Evolutionary conservation across 2,888 invertebrate species (phyloP), one percentile per base, ranked within the genome.

Genomic region (Drosophila ustulata): DNA sequence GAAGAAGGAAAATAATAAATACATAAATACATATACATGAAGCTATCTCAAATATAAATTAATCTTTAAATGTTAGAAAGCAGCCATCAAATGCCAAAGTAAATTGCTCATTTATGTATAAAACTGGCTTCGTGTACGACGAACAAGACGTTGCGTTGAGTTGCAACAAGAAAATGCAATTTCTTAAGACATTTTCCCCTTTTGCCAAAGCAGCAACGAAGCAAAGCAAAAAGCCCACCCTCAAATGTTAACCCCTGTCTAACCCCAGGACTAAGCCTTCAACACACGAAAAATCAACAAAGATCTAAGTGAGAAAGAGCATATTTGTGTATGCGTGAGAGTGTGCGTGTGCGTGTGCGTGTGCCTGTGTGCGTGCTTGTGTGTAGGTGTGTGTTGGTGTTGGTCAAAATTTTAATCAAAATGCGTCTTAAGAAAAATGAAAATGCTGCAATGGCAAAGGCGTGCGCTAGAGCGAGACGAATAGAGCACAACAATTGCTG

Each of bases 361-460:
- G 8, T 7, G 32, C n/a, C n/a, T n/a, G n/a, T 59, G 37, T 13
- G 45, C 18, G n/a, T 41, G 18, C 9, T 32, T 32, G 8, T 7
- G 32, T 43, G 46, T 49, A 18, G 18, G 18, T 18, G 26, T 43
- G 43, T 56, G 26, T 23, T 37, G 18, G 55, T 64, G 58, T 45
- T 82, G 75, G 74, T 69, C 75, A 73, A 87, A 78, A 81, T 76
- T 84, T 80, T 89, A 87, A 89, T 89, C 85, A 87, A 84, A 87
- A 74, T 84, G 65, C 77, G 74, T 84, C 84, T 84, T 84, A 88
- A 84, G 89, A 84, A 84, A 84, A 84, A 84, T 84, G 77, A 59
- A 76, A 66, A 68, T 71, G 57, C 23, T 62, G 57, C 59, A 51
- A 62, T 47, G 51, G 37, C 37, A 26, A 50, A 47, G 37, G 47